phyloP scores from a whole-genome alignment of 2,797 vertebrate genomes.

The Crocodylus rhombifer region DNA sequence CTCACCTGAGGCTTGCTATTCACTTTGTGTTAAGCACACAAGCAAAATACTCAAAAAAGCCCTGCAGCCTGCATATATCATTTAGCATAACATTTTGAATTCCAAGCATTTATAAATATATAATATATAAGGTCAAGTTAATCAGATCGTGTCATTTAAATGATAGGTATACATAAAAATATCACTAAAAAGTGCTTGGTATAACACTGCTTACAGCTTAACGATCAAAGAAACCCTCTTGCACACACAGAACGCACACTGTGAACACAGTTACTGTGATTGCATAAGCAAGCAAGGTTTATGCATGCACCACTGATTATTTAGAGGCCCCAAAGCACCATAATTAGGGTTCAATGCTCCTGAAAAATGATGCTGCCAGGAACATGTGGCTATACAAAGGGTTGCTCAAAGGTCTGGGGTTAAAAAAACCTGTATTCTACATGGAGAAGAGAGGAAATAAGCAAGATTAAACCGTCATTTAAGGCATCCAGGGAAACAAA shows the following conservation, averaged over 20 bases:
- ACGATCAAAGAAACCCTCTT: neutral
- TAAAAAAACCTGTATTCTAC: neutral
- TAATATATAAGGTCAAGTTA: neutral
- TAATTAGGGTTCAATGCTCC: neutral
- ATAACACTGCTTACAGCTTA: neutral
- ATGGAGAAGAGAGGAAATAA: neutral
- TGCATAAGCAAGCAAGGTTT: neutral
- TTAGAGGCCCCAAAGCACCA: neutral
- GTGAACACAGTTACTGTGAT: neutral
- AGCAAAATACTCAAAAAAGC: neutral
- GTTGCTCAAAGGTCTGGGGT: neutral
- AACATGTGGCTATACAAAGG: neutral
- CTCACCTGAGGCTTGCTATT: constrained; percentile 32
- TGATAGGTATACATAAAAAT: constrained; percentile 34
- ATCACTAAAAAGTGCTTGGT: fast-evolving
- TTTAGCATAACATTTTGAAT: constrained; percentile 10
- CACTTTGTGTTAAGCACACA: neutral
- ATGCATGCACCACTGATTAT: neutral
- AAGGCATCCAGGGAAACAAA: neutral
- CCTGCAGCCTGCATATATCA: neutral
- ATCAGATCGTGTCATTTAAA: neutral
- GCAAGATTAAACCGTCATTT: neutral
- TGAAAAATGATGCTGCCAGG: neutral
- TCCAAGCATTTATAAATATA: neutral
- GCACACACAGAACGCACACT: neutral